phyloP scores from a whole-genome alignment of 2,797 vertebrate genomes.

The Typhlichthys eigenmanni region DNA sequence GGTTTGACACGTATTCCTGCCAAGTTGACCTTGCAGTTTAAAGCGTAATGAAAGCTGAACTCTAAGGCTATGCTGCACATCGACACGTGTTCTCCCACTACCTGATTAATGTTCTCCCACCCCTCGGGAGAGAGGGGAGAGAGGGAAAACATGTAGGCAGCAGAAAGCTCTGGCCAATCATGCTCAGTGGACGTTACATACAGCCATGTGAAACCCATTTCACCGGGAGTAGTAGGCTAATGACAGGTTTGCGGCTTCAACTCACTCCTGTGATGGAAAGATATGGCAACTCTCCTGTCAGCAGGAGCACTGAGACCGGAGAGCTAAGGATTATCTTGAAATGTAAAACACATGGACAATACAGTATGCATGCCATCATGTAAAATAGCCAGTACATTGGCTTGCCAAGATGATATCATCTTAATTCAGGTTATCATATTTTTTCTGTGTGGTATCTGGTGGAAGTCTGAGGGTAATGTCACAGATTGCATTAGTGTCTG shows the following conservation, averaged over 20 bases:
- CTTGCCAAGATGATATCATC: constrained; percentile 37
- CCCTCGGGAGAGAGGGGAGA: constrained; percentile 38
- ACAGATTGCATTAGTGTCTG: constrained; percentile 25
- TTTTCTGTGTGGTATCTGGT: constrained; percentile 22
- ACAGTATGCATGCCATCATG: constrained; percentile 27
- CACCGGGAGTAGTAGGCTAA: constrained; percentile 42
- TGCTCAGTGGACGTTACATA: constrained; percentile 56
- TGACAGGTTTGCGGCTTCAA: constrained; percentile 37
- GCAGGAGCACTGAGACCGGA: constrained; percentile 50
- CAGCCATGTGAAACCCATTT: constrained; percentile 45
- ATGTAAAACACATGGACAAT: constrained; percentile 35
- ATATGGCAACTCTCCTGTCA: constrained; percentile 45
- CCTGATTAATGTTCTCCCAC: constrained; percentile 60
- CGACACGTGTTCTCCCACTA: constrained; percentile 58
- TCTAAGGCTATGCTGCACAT: constrained; percentile 60
- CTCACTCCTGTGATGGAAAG: constrained; percentile 40
- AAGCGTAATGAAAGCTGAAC: constrained; percentile 72
- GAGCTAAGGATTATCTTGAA: constrained; percentile 58
- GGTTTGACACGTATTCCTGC: constrained; percentile 66
- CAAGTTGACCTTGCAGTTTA: constrained; percentile 72
- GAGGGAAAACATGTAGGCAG: constrained; percentile 46
- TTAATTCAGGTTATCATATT: neutral
- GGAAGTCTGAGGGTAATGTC: constrained; percentile 40
- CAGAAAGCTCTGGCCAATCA: constrained; percentile 46
- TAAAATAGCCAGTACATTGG: constrained; percentile 35